These are phyloP conservation scores for Athalia rosae DNA, from an alignment of 2,888 invertebrate species.

Conservation along the genomic window DNA sequence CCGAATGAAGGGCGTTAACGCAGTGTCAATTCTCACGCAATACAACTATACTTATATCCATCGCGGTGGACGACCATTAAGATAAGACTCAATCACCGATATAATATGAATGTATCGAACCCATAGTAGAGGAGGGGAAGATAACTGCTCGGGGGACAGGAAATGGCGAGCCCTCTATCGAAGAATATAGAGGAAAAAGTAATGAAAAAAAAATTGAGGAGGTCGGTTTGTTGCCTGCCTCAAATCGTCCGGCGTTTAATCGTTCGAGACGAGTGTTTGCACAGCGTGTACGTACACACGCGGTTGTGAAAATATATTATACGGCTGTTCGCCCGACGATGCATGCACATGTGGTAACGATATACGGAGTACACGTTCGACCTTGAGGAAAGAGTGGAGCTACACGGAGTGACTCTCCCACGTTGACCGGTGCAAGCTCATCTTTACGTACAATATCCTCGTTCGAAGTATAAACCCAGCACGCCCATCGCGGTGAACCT, in stretches of 20 bases:
- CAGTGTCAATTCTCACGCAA: constrained; percentile 40
- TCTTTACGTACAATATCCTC: neutral
- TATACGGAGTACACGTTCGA: constrained; percentile 35
- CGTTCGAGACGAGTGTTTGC: constrained; percentile 23
- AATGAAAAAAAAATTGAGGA: constrained; percentile 3
- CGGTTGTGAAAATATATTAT: neutral
- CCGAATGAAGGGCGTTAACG: neutral
- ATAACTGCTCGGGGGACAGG: neutral
- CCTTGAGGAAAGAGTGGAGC: constrained; percentile 13
- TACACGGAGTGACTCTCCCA: constrained; percentile 33
- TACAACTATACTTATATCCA: constrained; percentile 18
- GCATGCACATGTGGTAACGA: constrained; percentile 28
- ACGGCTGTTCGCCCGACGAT: neutral
- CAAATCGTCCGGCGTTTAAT: constrained; percentile 31
- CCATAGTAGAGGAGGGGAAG: neutral
- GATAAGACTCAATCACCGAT: constrained; percentile 36
- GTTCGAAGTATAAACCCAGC: neutral
- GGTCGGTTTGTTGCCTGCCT: neutral
- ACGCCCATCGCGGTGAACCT: constrained; percentile 31
- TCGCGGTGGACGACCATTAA: constrained; percentile 22
- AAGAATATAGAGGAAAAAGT: neutral
- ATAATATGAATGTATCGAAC: neutral
- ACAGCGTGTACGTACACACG: no score
- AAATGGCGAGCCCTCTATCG: neutral
- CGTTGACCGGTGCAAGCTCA: constrained; percentile 40